Evolutionary conservation across 2,888 invertebrate genomes (phyloP).

Genomic region (Argyresthia albistria): DNA sequence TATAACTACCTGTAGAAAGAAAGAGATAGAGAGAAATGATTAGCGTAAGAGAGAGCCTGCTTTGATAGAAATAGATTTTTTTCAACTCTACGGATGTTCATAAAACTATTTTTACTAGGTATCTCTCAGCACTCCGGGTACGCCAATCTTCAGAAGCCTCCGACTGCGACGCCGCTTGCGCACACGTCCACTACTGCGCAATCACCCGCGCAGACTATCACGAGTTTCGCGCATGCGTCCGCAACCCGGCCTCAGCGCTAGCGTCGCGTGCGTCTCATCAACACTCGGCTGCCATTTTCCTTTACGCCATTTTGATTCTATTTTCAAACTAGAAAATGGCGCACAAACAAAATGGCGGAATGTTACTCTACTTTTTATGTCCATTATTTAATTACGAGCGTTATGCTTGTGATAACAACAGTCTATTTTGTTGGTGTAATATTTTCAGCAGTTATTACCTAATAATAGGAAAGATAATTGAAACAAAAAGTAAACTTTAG

Average conservation of each 20-base stretch:
- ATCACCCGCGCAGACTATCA: conserved; percentile 88
- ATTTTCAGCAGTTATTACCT: too few species aligned
- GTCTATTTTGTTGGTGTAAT: too few species aligned
- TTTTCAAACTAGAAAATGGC: conserved; percentile 13
- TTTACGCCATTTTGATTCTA: conserved; percentile 57
- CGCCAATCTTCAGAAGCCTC: conserved; percentile 67
- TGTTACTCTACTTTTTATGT: too few species aligned
- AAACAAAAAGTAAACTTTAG: too few species aligned
- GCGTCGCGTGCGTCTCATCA: conserved; percentile 71
- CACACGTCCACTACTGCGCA: conserved; percentile 89
- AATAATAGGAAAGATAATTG: too few species aligned
- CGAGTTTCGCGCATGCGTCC: conserved; percentile 85
- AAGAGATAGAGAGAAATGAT: too few species aligned
- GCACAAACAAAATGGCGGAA: background rate
- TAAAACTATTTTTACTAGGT: conserved; percentile 52
- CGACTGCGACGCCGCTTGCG: conserved; percentile 82
- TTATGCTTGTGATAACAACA: background rate
- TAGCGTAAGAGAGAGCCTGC: too few species aligned
- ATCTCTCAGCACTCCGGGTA: conserved; percentile 82
- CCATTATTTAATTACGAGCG: too few species aligned
- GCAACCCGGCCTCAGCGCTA: conserved; percentile 84
- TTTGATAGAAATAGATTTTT: too few species aligned
- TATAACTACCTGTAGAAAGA: too few species aligned
- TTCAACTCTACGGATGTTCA: too few species aligned
- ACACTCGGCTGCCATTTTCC: conserved; percentile 49